phyloP scores from a whole-genome alignment of 2,113 vertebrate genomes.

The Scatophagus argus region DNA sequence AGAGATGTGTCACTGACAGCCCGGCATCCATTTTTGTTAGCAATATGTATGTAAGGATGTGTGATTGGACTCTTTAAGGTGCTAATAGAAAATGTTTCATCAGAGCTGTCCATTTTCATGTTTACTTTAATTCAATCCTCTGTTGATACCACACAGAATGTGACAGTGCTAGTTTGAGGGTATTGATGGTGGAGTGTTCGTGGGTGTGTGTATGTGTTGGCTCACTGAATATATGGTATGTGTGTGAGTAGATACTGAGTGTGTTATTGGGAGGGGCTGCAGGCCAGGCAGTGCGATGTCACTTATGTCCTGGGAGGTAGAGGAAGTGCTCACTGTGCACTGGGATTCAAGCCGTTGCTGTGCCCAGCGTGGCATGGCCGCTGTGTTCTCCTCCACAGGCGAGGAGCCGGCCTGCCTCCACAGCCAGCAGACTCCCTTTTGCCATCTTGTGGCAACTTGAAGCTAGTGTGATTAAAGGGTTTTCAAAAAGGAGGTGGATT shows the following conservation, averaged over 20 bases:
- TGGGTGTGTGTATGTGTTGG: constrained; percentile 59
- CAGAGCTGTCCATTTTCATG: constrained; percentile 8
- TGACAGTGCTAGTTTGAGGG: constrained; percentile 36
- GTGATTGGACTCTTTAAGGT: constrained; percentile 17
- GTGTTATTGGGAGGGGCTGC: constrained; percentile 73
- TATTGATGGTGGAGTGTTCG: constrained; percentile 43
- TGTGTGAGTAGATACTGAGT: constrained; percentile 66
- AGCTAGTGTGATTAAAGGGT: constrained; percentile 27
- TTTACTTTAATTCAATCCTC: constrained; percentile 18
- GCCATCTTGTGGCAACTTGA: constrained; percentile 77
- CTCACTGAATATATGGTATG: constrained; percentile 71
- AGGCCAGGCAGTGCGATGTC: constrained; percentile 72
- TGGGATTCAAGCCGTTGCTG: constrained; percentile 81
- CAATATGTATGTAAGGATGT: constrained; percentile 22
- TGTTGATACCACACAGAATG: constrained; percentile 20
- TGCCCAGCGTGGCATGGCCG: constrained; percentile 85
- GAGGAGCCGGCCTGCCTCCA: constrained; percentile 59
- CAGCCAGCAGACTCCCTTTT: constrained; percentile 69
- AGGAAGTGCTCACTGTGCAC: constrained; percentile 84
- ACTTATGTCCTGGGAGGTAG: constrained; percentile 82
- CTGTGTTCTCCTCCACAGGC: constrained; percentile 72
- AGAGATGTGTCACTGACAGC: constrained; percentile 9
- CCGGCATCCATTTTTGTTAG: constrained; percentile 38
- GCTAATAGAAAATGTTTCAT: constrained; percentile 26
- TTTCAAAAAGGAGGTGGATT: constrained; percentile 2